Conservation (phyloP, 2,113 vertebrate species). For the Craseonycteris thonglongyai region DNA sequence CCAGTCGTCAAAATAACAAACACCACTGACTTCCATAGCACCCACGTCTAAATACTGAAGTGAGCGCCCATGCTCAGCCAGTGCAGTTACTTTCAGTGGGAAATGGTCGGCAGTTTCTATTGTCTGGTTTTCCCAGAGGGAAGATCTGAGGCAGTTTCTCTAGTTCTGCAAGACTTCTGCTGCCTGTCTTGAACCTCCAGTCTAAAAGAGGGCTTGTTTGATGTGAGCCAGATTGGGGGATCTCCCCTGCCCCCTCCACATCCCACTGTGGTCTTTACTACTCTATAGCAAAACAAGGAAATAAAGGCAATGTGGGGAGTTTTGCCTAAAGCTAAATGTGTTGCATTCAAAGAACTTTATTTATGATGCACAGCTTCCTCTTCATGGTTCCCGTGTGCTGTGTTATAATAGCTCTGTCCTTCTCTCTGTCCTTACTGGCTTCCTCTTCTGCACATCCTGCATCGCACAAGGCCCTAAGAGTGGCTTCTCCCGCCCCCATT, state of each 20-base stretch:
- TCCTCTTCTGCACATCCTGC: background rate
- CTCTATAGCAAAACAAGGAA: slow-evolving; percentile 24
- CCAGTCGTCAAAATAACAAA: slow-evolving; percentile 60
- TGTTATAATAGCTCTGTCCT: rapidly evolving
- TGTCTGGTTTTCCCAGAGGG: slow-evolving; percentile 16
- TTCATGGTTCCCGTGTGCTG: rapidly evolving
- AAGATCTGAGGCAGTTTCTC: background rate
- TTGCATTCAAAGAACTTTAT: background rate
- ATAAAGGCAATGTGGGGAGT: background rate
- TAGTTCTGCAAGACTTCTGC: background rate
- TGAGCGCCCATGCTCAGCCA: background rate
- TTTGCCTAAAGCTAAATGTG: background rate
- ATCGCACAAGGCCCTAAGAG: rapidly evolving
- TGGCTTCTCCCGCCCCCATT: background rate
- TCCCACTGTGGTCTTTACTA: background rate
- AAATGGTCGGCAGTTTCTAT: background rate
- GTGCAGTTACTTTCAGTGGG: background rate
- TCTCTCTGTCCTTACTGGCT: background rate
- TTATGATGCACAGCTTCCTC: background rate
- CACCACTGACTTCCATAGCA: slow-evolving; percentile 14
- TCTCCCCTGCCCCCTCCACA: no score
- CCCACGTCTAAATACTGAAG: slow-evolving; percentile 1
- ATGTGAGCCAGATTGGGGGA: background rate
- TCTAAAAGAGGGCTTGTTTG: slow-evolving; percentile 4
- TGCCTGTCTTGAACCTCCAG: background rate